phyloP scores from a whole-genome alignment of 1,140 invertebrate species.

The Aphidius ervi region DNA sequence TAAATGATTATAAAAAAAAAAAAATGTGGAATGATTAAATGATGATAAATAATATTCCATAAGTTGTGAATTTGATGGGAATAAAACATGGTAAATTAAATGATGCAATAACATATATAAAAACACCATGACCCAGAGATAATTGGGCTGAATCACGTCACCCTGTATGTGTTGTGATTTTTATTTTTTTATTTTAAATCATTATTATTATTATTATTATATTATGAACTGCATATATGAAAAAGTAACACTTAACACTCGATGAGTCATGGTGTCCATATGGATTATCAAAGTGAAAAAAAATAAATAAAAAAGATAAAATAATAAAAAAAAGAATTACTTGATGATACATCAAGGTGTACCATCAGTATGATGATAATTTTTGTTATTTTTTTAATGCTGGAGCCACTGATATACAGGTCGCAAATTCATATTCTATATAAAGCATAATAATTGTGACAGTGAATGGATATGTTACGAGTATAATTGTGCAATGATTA shows the following conservation, averaged over 20 bases:
- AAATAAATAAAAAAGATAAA: neutral
- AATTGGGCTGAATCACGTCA: conserved; percentile 24
- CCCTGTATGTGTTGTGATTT: conserved; percentile 3
- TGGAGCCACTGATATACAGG: neutral
- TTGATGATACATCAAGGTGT: conserved; percentile 9
- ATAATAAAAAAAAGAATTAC: neutral
- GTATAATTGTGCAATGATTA: conserved; percentile 18
- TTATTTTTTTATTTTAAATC: conserved; percentile 9
- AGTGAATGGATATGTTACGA: conserved; percentile 12
- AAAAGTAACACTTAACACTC: conserved; percentile 4
- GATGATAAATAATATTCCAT: neutral
- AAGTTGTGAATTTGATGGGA: no score
- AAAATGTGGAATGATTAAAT: neutral
- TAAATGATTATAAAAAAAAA: no score
- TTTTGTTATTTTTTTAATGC: no score
- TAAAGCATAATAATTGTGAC: conserved; percentile 20
- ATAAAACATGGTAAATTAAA: neutral
- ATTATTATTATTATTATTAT: neutral
- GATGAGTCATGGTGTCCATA: conserved; percentile 5
- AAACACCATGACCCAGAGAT: conserved; percentile 20
- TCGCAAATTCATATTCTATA: conserved; percentile 16
- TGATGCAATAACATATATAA: conserved; percentile 10
- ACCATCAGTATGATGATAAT: neutral
- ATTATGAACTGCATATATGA: neutral
- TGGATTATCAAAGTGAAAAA: conserved; percentile 15